Evolutionary conservation across 2,888 invertebrate species (phyloP), one percentile per base, ranked within the genome.

Genomic region (Leuctra nigra): DNA sequence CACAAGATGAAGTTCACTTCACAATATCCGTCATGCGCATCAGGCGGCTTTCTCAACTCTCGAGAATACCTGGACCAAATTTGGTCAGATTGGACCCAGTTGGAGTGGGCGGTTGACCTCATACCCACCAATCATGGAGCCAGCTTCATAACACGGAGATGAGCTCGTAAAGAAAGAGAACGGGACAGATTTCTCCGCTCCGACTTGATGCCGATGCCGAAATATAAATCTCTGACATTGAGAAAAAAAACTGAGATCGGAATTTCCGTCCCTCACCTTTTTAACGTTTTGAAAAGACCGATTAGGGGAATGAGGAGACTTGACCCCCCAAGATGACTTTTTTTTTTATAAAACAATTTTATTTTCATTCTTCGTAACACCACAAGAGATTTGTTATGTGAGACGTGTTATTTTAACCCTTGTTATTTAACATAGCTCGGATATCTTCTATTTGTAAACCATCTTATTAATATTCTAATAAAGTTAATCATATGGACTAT

Each of bases 191-290:
- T 29, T 29, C 29, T 29, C 11, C 11, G 29, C 7, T 29, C 6
- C 29, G 6, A 6, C 11, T 6, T 7, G 29, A 29, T 7, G 29
- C 7, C 6, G 29, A 29, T 7, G 29, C 7, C 23, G 23, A 23
- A 44, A 16, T n/a, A 22, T 44, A 44, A 48, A 48, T 25, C 3
- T 25, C 29, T 25, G 35, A 50, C 33, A 35, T 11, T 22, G 35
- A 50, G n/a, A n/a, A n/a, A n/a, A 50, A 50, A 50, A 50, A 33
- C 25, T 50, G 7, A 48, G 48, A 48, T 35, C 11, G 50, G 50
- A 50, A 50, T 50, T 50, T 50, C 50, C 50, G 50, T 50, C 35
- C 50, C 50, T 50, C 50, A 50, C 50, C 50, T 50, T 50, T 50
- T 20, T 13, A 13, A 44, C 22, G 23, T 44, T 50, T 35, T 50